A percentile compares a stretch with the other conserved stretches of the same genome.
Evolutionary conservation across 2,888 invertebrate species (phyloP).

Genomic region (Sinohyriopsis cumingii): DNA sequence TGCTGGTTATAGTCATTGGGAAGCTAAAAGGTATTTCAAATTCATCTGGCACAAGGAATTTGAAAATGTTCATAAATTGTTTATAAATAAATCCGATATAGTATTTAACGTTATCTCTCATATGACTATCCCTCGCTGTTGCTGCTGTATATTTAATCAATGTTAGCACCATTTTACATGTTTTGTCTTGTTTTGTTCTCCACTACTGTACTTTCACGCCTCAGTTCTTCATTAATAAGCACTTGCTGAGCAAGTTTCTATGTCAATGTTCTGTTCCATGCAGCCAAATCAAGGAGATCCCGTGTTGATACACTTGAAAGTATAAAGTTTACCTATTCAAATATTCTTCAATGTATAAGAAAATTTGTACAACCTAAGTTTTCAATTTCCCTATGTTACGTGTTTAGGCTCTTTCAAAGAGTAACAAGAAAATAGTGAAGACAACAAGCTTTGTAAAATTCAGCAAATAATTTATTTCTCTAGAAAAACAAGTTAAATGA

Average conservation of each 20-base stretch:
- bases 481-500: too few relatives aligned
- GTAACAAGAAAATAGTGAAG: too few relatives aligned
- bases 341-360: background rate
- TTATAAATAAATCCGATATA: conserved; percentile 17
- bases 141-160: conserved; percentile 2
- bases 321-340: background rate
- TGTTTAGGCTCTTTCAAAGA: too few relatives aligned
- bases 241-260: background rate
- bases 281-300: conserved; percentile 9
- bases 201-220: background rate
- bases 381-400: too few relatives aligned
- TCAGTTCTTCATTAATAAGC: conserved; percentile 1
- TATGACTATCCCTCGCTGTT: conserved; percentile 3
- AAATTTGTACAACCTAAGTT: background rate
- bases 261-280: conserved; percentile 11
- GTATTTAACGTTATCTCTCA: conserved; percentile 13
- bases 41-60: conserved; percentile 10
- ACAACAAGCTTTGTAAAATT: too few relatives aligned
- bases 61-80: too few relatives aligned
- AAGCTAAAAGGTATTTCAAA: conserved; percentile 1
- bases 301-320: conserved; percentile 13
- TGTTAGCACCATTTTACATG: background rate
- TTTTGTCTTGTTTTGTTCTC: background rate
- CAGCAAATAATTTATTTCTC: too few relatives aligned
- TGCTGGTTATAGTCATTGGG: conserved; percentile 8